phyloP scores from a whole-genome alignment of 1,140 invertebrate genomes.

The Nasonia longicornis region DNA sequence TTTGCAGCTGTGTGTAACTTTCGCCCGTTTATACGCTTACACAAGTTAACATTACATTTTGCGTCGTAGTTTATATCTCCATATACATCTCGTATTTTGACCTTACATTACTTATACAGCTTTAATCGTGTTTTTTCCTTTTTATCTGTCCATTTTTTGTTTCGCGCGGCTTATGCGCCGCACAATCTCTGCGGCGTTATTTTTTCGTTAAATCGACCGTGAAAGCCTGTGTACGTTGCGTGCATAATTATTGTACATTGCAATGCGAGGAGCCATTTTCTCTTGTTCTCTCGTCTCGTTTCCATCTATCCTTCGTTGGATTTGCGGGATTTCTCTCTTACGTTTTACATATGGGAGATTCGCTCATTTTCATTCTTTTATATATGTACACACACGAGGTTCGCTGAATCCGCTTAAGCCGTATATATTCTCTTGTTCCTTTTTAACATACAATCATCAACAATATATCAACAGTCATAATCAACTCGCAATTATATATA shows the following conservation, averaged over 20 bases:
- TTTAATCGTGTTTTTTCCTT: background rate
- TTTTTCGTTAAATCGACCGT: constrained; percentile 18
- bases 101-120: background rate
- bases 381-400: constrained; percentile 27
- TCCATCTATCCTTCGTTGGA: background rate
- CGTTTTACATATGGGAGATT: constrained; percentile 9
- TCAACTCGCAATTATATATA: constrained; percentile 41
- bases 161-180: background rate
- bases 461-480: constrained; percentile 43
- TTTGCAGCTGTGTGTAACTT: background rate
- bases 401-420: constrained; percentile 7
- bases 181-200: background rate
- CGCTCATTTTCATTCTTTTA: constrained; percentile 7
- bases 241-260: constrained; percentile 59
- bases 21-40: constrained; percentile 12
- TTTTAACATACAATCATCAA: constrained; percentile 38
- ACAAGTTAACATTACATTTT: constrained; percentile 26
- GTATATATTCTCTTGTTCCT: constrained; percentile 1
- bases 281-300: background rate
- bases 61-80: constrained; percentile 12
- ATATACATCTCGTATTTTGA: constrained; percentile 12
- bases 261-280: constrained; percentile 49
- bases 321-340: background rate
- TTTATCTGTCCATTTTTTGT: background rate
- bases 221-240: constrained; percentile 20